Percentiles rank a stretch among this genome's conserved stretches.
These are phyloP conservation scores for Pristionchus exspectatus DNA, from an alignment of 2,888 invertebrate species.

Conservation along the genomic window DNA sequence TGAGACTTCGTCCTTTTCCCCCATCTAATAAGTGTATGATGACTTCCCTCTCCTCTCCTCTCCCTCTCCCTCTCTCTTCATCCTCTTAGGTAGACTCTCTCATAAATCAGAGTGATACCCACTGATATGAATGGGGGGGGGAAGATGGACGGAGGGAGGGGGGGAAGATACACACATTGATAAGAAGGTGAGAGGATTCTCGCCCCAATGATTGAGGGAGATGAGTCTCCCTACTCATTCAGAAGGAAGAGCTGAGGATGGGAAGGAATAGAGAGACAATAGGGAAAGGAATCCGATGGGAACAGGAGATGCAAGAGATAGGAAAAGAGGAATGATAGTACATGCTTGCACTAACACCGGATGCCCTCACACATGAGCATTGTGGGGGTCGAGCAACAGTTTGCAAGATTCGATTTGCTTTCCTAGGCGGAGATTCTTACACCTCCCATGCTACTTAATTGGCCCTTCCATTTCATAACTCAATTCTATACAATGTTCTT, in stretches of 20 bases:
- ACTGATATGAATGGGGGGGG: conserved; percentile 21
- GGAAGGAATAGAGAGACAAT: not conserved
- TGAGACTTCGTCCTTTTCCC: not conserved
- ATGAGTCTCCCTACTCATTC: not conserved
- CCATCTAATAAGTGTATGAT: conserved; percentile 10
- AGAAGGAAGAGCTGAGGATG: not conserved
- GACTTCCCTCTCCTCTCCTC: not conserved
- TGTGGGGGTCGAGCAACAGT: not conserved
- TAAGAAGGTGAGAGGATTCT: conserved; percentile 26
- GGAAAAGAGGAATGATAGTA: not conserved
- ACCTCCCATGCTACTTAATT: not conserved
- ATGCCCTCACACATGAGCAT: not conserved
- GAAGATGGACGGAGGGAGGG: conserved; percentile 54
- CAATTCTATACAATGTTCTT: not conserved
- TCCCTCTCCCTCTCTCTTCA: not conserved
- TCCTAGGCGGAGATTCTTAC: not conserved
- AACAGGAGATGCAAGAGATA: not conserved
- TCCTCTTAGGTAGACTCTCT: conserved; percentile 15
- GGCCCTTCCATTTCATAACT: not conserved
- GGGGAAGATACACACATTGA: conserved; percentile 40
- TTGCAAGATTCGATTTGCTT: not conserved
- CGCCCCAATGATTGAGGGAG: not conserved
- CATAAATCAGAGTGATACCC: conserved; percentile 26
- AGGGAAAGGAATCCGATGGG: not conserved
- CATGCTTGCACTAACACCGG: not conserved